A percentile compares a stretch with the other conserved stretches of the same genome.
These are phyloP conservation scores for Lethocerus indicus DNA, from an alignment of 1,140 invertebrate genomes.

Conservation along the genomic window DNA sequence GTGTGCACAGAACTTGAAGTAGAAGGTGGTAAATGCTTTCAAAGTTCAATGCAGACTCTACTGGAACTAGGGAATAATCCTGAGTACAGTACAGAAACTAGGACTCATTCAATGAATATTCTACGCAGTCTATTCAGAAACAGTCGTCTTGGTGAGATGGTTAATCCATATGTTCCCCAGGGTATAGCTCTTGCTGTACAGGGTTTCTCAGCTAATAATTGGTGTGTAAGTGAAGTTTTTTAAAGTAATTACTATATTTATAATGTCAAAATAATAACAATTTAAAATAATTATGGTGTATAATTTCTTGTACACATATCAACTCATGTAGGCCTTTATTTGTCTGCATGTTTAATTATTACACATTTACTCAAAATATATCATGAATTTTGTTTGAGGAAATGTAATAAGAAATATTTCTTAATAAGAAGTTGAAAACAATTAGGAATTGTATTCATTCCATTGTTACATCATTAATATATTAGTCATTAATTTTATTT, in stretches of 20 bases:
- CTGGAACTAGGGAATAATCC: constrained; percentile 27
- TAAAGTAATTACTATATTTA: too few relatives aligned
- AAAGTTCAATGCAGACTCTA: constrained; percentile 37
- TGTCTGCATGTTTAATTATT: neutral
- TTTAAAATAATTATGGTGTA: too few relatives aligned
- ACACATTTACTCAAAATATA: neutral
- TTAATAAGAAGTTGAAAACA: too few relatives aligned
- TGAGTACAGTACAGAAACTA: constrained; percentile 26
- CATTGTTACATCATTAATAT: too few relatives aligned
- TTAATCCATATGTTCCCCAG: constrained; percentile 46
- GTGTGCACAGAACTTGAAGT: constrained; percentile 48
- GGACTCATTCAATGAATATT: constrained; percentile 74
- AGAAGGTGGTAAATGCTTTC: constrained; percentile 33
- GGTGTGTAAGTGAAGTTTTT: constrained; percentile 44
- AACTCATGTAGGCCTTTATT: too few relatives aligned
- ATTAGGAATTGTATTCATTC: too few relatives aligned
- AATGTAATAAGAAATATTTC: too few relatives aligned
- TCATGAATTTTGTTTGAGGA: too few relatives aligned
- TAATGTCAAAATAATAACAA: too few relatives aligned
- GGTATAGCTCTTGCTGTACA: constrained; percentile 46
- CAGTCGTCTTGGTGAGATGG: constrained; percentile 50
- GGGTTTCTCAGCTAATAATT: constrained; percentile 54
- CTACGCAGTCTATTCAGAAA: constrained; percentile 63
- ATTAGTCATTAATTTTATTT: too few relatives aligned
- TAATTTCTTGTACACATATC: too few relatives aligned